Percentiles rank a stretch among this genome's conserved stretches.
Evolutionary conservation across 2,113 vertebrate species (phyloP).

Genomic region (Columba livia): DNA sequence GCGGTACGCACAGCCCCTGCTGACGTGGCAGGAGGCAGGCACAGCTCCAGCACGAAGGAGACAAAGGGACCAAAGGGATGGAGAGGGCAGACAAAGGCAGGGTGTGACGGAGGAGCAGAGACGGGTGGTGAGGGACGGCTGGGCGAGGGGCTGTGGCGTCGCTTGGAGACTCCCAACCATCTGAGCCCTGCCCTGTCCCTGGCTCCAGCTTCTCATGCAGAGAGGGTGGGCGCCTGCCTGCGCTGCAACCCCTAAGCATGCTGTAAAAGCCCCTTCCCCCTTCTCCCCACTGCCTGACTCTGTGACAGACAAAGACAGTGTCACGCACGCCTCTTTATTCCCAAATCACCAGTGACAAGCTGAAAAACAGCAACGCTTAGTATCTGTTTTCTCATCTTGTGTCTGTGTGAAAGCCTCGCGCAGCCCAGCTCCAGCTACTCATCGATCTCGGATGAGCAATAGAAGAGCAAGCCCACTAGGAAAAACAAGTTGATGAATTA

Average conservation of each 20-base stretch:
- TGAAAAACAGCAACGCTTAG: not conserved
- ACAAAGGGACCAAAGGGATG: slow-evolving; percentile 7
- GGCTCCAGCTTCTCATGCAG: not conserved
- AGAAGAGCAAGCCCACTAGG: slow-evolving; percentile 13
- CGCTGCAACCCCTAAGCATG: not conserved
- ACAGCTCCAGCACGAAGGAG: not conserved
- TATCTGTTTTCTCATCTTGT: not conserved
- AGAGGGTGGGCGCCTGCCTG: not conserved
- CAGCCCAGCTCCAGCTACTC: not conserved
- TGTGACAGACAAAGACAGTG: slow-evolving; percentile 8
- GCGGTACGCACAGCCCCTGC: not conserved
- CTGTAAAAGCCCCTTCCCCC: not conserved
- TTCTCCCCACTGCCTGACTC: not conserved
- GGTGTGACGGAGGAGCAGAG: not conserved
- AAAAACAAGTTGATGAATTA: slow-evolving; percentile 42
- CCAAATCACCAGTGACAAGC: not conserved
- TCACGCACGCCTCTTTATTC: not conserved
- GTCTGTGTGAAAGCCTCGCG: not conserved
- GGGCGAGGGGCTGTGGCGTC: not conserved
- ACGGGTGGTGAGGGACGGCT: not conserved
- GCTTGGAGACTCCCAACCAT: not conserved
- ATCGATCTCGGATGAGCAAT: not conserved
- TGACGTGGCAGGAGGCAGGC: not conserved
- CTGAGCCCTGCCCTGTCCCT: not conserved
- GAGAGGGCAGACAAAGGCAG: slow-evolving; percentile 21